phyloP scores from a whole-genome alignment of 2,113 vertebrate species.

The Hippocampus barbouri region DNA sequence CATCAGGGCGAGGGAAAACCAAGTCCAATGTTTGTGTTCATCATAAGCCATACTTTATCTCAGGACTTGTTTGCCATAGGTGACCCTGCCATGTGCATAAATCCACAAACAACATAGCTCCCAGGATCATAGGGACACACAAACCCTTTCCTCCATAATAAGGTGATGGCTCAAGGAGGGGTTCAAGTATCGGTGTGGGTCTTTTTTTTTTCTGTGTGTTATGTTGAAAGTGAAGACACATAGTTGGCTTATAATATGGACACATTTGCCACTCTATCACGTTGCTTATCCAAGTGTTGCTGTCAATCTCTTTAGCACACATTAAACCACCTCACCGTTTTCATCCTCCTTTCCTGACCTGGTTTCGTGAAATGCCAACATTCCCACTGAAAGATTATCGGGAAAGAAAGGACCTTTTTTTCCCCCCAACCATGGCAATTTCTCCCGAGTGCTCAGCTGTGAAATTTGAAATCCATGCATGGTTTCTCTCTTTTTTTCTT shows the following conservation, averaged over 20 bases:
- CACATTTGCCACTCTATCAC: constrained; percentile 38
- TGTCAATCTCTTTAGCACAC: constrained; percentile 67
- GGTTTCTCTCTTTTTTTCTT: constrained; percentile 46
- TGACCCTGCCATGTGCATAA: too few species aligned
- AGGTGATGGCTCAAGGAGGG: too few species aligned
- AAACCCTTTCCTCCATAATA: too few species aligned
- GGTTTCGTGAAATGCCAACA: constrained; percentile 51
- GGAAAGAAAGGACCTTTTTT: constrained; percentile 54
- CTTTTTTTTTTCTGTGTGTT: constrained; percentile 24
- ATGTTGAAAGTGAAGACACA: constrained; percentile 53
- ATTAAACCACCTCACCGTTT: constrained; percentile 37
- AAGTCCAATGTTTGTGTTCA: too few species aligned
- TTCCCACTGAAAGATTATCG: constrained; percentile 63
- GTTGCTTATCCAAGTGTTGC: constrained; percentile 55
- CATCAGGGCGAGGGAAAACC: too few species aligned
- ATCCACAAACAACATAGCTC: too few species aligned
- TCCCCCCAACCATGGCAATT: constrained; percentile 60
- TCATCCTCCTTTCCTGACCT: constrained; percentile 26
- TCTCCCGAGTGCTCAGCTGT: constrained; percentile 73
- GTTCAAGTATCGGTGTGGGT: neutral
- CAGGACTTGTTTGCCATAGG: too few species aligned
- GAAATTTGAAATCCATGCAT: constrained; percentile 80
- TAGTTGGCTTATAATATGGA: constrained; percentile 57
- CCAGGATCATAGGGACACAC: too few species aligned
- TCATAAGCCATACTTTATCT: too few species aligned